Conservation (phyloP, 35 echinoderm and acorn worm species). For the Hemicentrotus pulcherrimus region DNA sequence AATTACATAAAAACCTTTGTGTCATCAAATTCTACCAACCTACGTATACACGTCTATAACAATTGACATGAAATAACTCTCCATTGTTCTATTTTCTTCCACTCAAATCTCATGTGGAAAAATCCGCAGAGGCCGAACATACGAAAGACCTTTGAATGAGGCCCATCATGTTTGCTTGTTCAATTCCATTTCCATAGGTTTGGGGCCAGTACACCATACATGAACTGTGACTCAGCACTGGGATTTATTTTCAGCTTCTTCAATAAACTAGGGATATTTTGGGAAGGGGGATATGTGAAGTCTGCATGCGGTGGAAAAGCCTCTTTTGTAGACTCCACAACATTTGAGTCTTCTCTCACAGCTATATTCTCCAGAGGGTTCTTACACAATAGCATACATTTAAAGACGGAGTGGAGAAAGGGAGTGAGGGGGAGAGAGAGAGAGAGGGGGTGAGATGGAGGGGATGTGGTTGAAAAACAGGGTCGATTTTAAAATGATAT, state of each 20-base stretch:
- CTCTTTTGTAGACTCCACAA: neutral
- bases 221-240: neutral
- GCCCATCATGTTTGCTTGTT: neutral
- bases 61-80: neutral
- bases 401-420: no score
- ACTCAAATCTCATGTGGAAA: neutral
- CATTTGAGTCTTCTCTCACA: no score
- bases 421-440: no score
- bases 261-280: neutral
- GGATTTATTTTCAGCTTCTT: constrained; percentile 18
- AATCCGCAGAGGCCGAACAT: neutral
- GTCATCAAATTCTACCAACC: neutral
- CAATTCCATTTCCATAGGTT: neutral
- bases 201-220: neutral
- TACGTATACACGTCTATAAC: neutral
- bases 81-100: neutral
- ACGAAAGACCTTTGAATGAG: neutral
- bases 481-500: no score
- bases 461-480: no score
- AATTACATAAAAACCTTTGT: neutral
- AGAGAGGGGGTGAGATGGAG: no score
- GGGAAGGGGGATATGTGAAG: neutral
- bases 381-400: no score
- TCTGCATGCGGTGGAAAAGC: neutral
- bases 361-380: no score